Evolutionary conservation across 1,140 invertebrate species (phyloP), one percentile per base, ranked within the genome.

Genomic region (Aplysia californica): DNA sequence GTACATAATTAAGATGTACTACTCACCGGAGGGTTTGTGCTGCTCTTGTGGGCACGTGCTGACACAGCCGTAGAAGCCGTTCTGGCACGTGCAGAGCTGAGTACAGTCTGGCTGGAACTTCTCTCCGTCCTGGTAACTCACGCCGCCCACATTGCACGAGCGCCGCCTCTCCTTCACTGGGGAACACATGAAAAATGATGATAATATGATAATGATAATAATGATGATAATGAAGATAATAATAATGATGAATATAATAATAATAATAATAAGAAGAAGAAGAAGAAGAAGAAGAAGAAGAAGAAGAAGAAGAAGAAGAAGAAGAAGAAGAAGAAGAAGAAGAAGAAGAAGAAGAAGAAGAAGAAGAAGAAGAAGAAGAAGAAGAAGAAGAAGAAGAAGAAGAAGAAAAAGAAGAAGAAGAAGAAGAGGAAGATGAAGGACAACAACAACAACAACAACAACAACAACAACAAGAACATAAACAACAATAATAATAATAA

Each of bases 1-100:
- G n/a, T n/a, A n/a, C n/a, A n/a, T n/a, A n/a, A n/a, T n/a, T n/a
- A n/a, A n/a, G n/a, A n/a, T n/a, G n/a, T n/a, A n/a, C n/a, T n/a
- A n/a, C n/a, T n/a, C n/a, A 31, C 41, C 74, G 6, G 89, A 90
- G 5, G 94, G 94, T 23, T 91, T 91, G 58, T 93, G 91, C 82
- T 92, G 91, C 83, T 95, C 94, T 79, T 94, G 93, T 2, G 93
- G 93, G 83, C 94, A 95, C 38, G 93, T 85, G 3, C 93, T 93
- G 5, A 93, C 92, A 87, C 94, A 95, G 29, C 93, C 94, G 87
- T 94, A 94, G 26, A 93, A 93, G 2, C 94, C 89, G 68, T 90
- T 89, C 91, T 94, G 93, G 86, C 93, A 94, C 55, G 92, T 92
- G 87, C 93, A 94, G 85, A 93, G 92, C 50, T 92, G 93, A 64